Percentiles rank a stretch among this genome's conserved stretches.
These are phyloP conservation scores for Piaya cayana DNA, from an alignment of 2,113 vertebrate genomes.

Conservation along the genomic window DNA sequence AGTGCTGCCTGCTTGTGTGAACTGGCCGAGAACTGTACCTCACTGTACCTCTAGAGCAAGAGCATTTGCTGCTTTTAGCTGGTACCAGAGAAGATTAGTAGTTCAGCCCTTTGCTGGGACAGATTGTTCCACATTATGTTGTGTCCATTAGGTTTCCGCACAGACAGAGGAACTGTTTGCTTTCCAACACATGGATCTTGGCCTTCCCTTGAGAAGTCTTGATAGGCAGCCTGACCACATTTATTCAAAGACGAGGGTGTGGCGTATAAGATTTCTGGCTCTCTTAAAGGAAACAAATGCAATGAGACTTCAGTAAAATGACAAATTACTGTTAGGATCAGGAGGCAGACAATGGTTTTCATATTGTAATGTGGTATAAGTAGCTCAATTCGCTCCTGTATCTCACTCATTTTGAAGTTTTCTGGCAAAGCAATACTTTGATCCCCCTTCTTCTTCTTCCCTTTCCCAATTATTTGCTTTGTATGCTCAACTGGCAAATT, in stretches of 20 bases:
- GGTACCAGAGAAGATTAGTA: neutral
- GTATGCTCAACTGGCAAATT: slow-evolving; percentile 30
- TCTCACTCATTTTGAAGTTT: slow-evolving; percentile 18
- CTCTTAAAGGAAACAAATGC: neutral
- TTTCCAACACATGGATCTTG: neutral
- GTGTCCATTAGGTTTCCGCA: neutral
- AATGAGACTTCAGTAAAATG: neutral
- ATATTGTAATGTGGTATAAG: neutral
- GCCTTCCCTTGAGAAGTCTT: neutral
- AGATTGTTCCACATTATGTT: neutral
- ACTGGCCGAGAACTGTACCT: neutral
- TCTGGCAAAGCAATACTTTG: slow-evolving; percentile 4
- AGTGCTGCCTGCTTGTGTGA: neutral
- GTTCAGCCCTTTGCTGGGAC: neutral
- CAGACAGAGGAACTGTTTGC: neutral
- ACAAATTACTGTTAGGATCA: neutral
- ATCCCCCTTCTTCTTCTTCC: neutral
- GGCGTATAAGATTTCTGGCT: neutral
- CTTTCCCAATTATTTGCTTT: neutral
- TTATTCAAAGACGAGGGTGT: neutral
- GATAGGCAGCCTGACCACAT: neutral
- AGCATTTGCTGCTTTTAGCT: neutral
- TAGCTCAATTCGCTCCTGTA: slow-evolving; percentile 11
- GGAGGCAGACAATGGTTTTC: slow-evolving; percentile 23
- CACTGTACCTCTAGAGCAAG: neutral